These are phyloP conservation scores for Paramisgurnus dabryanus DNA, from an alignment of 2,113 vertebrate genomes.

Conservation along the genomic window DNA sequence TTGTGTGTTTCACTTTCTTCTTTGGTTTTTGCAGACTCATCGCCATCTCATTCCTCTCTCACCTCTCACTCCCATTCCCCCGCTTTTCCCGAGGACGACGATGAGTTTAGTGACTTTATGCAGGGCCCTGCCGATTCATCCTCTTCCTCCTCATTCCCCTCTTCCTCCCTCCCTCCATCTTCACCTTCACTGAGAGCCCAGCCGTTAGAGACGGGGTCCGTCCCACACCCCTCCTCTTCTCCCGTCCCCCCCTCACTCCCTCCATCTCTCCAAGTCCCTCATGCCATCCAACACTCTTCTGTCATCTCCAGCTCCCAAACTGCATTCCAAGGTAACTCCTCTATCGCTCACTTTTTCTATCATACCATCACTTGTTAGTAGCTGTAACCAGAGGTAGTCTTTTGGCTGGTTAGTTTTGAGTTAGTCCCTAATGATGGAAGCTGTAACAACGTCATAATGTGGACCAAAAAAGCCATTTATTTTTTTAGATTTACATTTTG, in stretches of 20 bases:
- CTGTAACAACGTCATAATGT: background rate
- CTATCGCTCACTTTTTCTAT: slow-evolving; percentile 55
- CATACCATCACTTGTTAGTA: slow-evolving; percentile 42
- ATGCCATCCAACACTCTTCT: slow-evolving; percentile 74
- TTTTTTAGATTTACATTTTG: background rate
- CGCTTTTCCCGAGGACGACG: slow-evolving; percentile 84
- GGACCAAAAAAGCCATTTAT: background rate
- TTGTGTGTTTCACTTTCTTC: slow-evolving; percentile 47
- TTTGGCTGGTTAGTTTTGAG: too few species aligned
- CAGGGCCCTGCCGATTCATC: slow-evolving; percentile 83
- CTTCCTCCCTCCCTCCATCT: slow-evolving; percentile 67
- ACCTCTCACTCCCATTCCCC: slow-evolving; percentile 80
- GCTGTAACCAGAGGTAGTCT: background rate
- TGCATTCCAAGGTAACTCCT: slow-evolving; percentile 77
- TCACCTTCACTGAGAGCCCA: slow-evolving; percentile 69
- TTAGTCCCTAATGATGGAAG: too few species aligned
- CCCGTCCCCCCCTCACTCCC: slow-evolving; percentile 59
- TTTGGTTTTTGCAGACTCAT: slow-evolving; percentile 90
- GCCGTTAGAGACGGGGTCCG: slow-evolving; percentile 49
- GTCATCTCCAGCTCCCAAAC: slow-evolving; percentile 82
- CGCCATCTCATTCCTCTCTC: slow-evolving; percentile 88
- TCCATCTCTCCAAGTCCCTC: slow-evolving; percentile 68
- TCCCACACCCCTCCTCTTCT: slow-evolving; percentile 53
- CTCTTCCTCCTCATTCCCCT: slow-evolving; percentile 71
- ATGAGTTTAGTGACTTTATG: slow-evolving; percentile 98